These are phyloP conservation scores for Girardinichthys multiradiatus DNA, from an alignment of 2,113 vertebrate genomes.

Conservation along the genomic window DNA sequence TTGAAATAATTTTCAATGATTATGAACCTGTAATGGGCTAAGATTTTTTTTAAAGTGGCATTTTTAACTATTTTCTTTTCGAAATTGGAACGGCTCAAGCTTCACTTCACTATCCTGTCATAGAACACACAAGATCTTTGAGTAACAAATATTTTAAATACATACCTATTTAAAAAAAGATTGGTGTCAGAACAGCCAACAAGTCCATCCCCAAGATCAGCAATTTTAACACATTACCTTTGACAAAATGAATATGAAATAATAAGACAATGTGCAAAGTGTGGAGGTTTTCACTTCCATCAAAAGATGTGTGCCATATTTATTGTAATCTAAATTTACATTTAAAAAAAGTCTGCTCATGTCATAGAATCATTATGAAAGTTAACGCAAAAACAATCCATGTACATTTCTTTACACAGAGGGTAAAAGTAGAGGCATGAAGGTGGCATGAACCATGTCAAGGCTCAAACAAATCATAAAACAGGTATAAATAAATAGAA, in stretches of 20 bases:
- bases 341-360: conserved; percentile 84
- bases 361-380: conserved; percentile 84
- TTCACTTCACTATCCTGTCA: too few relatives aligned
- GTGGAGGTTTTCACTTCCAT: conserved; percentile 77
- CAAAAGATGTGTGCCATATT: conserved; percentile 91
- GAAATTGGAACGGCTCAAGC: too few relatives aligned
- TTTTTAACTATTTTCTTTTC: too few relatives aligned
- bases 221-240: too few relatives aligned
- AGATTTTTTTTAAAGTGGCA: too few relatives aligned
- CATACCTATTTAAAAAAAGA: too few relatives aligned
- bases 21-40: too few relatives aligned
- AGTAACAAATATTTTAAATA: too few relatives aligned
- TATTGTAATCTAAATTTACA: conserved; percentile 91
- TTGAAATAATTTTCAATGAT: too few relatives aligned
- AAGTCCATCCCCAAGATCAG: too few relatives aligned
- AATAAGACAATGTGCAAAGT: conserved; percentile 56
- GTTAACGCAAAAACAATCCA: conserved; percentile 85
- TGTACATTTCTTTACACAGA: conserved; percentile 86
- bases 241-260: neutral
- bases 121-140: too few relatives aligned
- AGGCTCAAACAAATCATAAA: conserved; percentile 80
- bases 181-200: too few relatives aligned
- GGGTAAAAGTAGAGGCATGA: conserved; percentile 89
- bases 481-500: conserved; percentile 92
- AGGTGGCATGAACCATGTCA: conserved; percentile 87